Evolutionary conservation across 2,113 vertebrate genomes (phyloP).

Genomic region (Probosciger aterrimus): DNA sequence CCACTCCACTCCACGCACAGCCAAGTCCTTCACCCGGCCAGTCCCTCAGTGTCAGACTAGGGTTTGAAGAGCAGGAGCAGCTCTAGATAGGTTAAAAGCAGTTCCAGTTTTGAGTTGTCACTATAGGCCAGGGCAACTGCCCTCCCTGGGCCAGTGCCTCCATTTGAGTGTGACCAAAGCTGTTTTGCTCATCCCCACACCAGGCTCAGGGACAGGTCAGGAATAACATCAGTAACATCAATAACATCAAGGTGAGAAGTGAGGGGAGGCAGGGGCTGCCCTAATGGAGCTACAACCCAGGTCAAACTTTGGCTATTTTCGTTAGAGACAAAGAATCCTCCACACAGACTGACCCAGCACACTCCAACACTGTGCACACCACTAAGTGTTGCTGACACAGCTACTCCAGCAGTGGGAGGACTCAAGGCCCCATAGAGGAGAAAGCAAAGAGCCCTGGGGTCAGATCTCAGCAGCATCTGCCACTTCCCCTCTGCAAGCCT

Average conservation of each 20-base stretch:
- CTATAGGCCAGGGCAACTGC: background rate
- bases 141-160: background rate
- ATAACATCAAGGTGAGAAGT: background rate
- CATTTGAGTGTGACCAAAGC: background rate
- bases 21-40: background rate
- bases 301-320: background rate
- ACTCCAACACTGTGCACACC: background rate
- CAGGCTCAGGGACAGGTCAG: background rate
- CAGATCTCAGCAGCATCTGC: background rate
- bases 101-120: background rate
- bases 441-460: background rate
- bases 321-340: background rate
- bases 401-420: background rate
- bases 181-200: background rate
- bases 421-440: background rate
- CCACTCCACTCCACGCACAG: accelerated
- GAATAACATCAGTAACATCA: background rate
- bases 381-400: accelerated
- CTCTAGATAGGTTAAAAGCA: background rate
- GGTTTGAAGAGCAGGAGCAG: background rate
- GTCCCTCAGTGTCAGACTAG: accelerated
- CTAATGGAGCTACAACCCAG: background rate
- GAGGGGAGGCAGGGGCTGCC: background rate
- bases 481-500: background rate
- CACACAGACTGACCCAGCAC: background rate